Conservation (phyloP, 1,140 invertebrate species). For the Cydia pomonella region DNA sequence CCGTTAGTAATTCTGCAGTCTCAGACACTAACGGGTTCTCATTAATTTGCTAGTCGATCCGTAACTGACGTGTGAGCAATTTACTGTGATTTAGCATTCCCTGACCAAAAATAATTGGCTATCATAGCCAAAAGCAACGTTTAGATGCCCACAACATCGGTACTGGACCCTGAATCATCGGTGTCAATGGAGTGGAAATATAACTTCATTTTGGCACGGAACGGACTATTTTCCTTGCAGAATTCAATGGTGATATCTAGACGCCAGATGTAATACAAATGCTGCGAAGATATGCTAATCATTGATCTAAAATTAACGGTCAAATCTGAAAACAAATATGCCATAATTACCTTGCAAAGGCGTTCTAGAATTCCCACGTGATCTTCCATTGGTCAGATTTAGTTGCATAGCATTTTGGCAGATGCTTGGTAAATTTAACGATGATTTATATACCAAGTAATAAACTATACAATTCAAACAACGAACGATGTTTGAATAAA, state of each 20-base stretch:
- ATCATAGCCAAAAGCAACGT: conserved; percentile 58
- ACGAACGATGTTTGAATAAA: conserved; percentile 2
- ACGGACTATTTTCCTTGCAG: conserved; percentile 52
- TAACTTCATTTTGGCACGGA: conserved; percentile 67
- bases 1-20: conserved; percentile 1
- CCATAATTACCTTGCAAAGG: conserved; percentile 1
- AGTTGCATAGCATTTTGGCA: conserved; percentile 22
- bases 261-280: conserved; percentile 50
- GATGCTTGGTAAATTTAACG: conserved; percentile 17
- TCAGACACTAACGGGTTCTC: conserved; percentile 37
- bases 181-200: conserved; percentile 67
- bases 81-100: conserved; percentile 55
- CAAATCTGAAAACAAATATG: conserved; percentile 5
- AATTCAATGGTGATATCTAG: conserved; percentile 49
- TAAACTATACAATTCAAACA: conserved; percentile 20
- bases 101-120: conserved; percentile 59
- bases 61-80: conserved; percentile 54
- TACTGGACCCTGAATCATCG: conserved; percentile 56
- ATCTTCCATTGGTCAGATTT: conserved; percentile 8
- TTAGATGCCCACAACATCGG: conserved; percentile 38
- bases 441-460: conserved; percentile 19
- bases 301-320: conserved; percentile 14
- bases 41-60: conserved; percentile 58
- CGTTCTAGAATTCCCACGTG: background rate
- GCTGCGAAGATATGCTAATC: conserved; percentile 15